These are phyloP conservation scores for Circaetus cinerascens DNA, from an alignment of 2,113 vertebrate species.

Conservation along the genomic window DNA sequence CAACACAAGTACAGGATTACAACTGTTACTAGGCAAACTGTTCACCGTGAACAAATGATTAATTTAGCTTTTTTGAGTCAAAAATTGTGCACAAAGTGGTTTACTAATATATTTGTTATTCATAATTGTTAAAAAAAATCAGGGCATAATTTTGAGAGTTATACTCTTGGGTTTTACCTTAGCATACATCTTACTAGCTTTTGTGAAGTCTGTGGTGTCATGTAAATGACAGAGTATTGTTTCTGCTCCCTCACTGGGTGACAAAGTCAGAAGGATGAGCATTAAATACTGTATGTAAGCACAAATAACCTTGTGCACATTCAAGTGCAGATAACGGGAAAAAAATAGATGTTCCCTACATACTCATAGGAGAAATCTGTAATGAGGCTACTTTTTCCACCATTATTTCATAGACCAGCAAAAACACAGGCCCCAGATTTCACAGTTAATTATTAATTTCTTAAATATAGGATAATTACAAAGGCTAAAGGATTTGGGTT, in stretches of 20 bases:
- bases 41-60: not conserved
- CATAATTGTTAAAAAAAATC: not conserved
- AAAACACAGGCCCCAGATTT: not conserved
- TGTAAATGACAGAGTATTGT: not conserved
- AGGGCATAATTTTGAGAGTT: not conserved
- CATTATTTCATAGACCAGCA: not conserved
- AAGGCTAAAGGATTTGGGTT: not conserved
- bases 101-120: not conserved
- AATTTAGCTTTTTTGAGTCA: not conserved
- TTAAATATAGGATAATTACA: not conserved
- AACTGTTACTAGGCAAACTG: not conserved
- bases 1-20: not conserved
- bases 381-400: not conserved
- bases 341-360: not conserved
- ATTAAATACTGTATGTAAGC: not conserved
- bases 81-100: not conserved
- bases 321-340: not conserved
- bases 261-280: not conserved
- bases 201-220: not conserved
- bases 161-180: not conserved
- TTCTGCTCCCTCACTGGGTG: not conserved
- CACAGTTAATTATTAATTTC: not conserved
- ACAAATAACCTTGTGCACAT: not conserved
- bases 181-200: not conserved
- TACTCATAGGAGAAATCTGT: not conserved